Evolutionary conservation across 2,797 vertebrate species (phyloP).

Genomic region (Siniperca scherzeri): DNA sequence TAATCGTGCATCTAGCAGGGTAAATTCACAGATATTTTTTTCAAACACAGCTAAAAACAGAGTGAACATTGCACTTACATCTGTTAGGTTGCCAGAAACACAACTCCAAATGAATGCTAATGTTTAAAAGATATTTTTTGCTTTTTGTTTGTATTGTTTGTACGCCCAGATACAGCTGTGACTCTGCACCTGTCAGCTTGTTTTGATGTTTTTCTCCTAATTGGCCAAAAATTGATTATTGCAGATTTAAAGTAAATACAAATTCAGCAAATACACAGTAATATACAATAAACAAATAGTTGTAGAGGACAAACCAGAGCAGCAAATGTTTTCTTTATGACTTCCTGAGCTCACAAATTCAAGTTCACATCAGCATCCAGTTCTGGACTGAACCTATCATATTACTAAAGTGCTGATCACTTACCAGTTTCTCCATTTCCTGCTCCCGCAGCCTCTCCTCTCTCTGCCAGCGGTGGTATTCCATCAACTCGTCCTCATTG

Average conservation of each 20-base stretch:
- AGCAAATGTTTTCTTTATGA: conserved; percentile 18
- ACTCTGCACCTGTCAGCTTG: conserved; percentile 3
- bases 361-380: conserved; percentile 2
- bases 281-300: conserved; percentile 11
- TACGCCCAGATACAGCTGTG: not conserved
- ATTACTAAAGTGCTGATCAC: conserved; percentile 48
- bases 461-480: conserved; percentile 95
- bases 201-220: not conserved
- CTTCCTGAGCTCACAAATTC: not conserved
- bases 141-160: not conserved
- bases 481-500: conserved; percentile 93
- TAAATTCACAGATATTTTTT: not conserved
- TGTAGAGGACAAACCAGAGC: not conserved
- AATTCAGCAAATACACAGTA: not conserved
- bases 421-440: conserved; percentile 97
- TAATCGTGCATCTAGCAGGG: not conserved
- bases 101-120: not conserved
- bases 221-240: not conserved
- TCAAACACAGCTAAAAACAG: not conserved
- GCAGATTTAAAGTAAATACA: conserved; percentile 32
- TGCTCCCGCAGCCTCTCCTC: conserved; percentile 96
- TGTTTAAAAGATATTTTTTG: not conserved
- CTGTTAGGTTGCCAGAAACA: not conserved
- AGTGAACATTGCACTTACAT: not conserved
- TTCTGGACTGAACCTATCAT: not conserved